These are phyloP conservation scores for Ciconia maguari DNA, from an alignment of 2,113 vertebrate species.

Conservation along the genomic window DNA sequence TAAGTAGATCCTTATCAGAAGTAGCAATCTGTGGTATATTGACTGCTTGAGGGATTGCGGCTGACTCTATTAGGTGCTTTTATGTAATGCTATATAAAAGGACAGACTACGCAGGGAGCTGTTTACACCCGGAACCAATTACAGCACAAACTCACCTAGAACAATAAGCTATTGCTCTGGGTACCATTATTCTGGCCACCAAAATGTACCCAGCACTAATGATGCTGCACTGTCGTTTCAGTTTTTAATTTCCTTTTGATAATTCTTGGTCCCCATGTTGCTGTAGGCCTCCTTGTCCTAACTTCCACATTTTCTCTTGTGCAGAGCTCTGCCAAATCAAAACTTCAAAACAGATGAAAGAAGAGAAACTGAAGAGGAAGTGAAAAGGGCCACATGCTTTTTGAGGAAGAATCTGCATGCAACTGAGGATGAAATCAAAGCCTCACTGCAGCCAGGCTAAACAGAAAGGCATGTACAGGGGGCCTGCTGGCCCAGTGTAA, in stretches of 20 bases:
- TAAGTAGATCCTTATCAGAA: neutral
- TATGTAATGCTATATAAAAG: neutral
- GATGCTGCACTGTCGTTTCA: neutral
- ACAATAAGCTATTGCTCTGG: neutral
- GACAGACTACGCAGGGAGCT: neutral
- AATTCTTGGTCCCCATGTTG: neutral
- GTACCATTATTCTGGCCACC: neutral
- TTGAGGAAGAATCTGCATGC: constrained; percentile 71
- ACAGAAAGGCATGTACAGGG: neutral
- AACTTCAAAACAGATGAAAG: constrained; percentile 75
- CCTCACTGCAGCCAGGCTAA: neutral
- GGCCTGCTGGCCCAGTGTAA: neutral
- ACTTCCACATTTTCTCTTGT: neutral
- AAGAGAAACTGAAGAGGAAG: constrained; percentile 81
- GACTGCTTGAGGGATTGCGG: neutral
- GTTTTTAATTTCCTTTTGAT: neutral
- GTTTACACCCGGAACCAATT: neutral
- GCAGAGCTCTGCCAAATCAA: constrained; percentile 72
- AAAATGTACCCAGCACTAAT: neutral
- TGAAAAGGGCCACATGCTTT: constrained; percentile 81
- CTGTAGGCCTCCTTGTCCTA: neutral
- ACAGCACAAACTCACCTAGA: neutral
- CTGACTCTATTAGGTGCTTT: neutral
- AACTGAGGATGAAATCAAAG: constrained; percentile 79
- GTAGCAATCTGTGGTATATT: neutral